Evolutionary conservation across 2,888 invertebrate species (phyloP), one percentile per base, ranked within the genome.

Genomic region (Philereme vetulata): DNA sequence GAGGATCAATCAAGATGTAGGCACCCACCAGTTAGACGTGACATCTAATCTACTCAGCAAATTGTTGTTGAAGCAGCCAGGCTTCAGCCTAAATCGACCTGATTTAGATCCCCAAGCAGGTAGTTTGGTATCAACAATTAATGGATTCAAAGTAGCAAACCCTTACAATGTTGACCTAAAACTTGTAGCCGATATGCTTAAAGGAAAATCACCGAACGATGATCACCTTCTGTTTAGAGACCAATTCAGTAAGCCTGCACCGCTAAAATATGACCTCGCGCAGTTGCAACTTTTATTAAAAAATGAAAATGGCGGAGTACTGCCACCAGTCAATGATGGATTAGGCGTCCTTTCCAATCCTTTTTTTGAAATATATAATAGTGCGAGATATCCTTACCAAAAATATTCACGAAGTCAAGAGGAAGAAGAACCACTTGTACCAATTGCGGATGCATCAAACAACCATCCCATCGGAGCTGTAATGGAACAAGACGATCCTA

Each of bases 331-430:
- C 36, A 80, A 76, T 48, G 86, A 84, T 43, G 82, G 84, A 6
- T 51, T 87, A 0, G 77, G 80, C 64, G 71, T 76, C 5, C 70
- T 86, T n/a, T 74, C 77, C 40, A 84, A 74, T 64, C 81, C 89
- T 9, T 91, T 83, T 72, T 74, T 86, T 60, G 90, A 91, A 67
- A 72, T 86, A 49, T 88, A 85, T 66, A 84, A 75, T 54, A 81
- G 75, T 59, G 85, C 81, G 3, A 74, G 88, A 51, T 84, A 75
- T 72, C 90, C 90, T 33, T 90, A 87, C 64, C 90, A 88, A 4
- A 92, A 92, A 72, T 91, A 92, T 74, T 92, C 92, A 32, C 80
- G 92, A 47, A 92, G 92, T 72, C 90, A 91, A 76, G 92, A 92
- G 73, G 92, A 90, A 70, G 89, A 90, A 70, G 90, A 90, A 74